Percentiles rank a stretch among this genome's conserved stretches.
Conservation (phyloP, 1,140 invertebrate species). For the Pachypeltis micranthus region DNA sequence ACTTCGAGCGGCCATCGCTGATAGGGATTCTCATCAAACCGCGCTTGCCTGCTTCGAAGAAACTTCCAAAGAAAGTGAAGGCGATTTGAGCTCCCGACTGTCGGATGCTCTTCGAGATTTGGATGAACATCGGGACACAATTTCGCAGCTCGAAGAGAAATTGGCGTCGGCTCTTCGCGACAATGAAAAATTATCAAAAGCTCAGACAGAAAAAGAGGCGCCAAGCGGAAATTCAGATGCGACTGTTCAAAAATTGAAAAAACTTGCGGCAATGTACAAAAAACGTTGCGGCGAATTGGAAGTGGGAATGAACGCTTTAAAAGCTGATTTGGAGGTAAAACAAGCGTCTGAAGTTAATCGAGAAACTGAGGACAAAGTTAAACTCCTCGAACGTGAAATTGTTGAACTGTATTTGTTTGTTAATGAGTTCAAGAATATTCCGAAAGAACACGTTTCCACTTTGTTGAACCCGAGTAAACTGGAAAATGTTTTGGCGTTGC, state of each 20-base stretch:
- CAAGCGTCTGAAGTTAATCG: no score
- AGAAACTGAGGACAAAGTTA: background rate
- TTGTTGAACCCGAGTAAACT: background rate
- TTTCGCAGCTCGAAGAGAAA: slow-evolving; percentile 31
- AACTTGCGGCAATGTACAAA: slow-evolving; percentile 56
- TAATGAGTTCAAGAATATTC: slow-evolving; percentile 25
- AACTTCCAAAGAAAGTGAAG: background rate
- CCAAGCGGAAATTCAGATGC: slow-evolving; percentile 20
- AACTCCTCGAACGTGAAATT: slow-evolving; percentile 1
- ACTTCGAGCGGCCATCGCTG: slow-evolving; percentile 14
- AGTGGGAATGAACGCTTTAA: slow-evolving; percentile 28
- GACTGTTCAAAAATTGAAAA: slow-evolving; percentile 55
- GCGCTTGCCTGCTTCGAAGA: background rate
- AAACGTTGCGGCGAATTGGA: slow-evolving; percentile 50
- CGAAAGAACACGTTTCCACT: background rate
- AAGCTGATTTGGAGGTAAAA: background rate
- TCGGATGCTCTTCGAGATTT: background rate
- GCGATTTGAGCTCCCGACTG: background rate
- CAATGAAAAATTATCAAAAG: background rate
- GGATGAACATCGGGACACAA: slow-evolving; percentile 22
- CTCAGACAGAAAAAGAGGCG: background rate
- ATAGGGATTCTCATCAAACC: no score
- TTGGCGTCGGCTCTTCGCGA: slow-evolving; percentile 22
- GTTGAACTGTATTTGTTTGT: background rate
- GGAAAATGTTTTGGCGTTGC: background rate